Base-by-base conservation (phyloP, 2,888 invertebrate species). In the Sminthurinus aureus region DNA sequence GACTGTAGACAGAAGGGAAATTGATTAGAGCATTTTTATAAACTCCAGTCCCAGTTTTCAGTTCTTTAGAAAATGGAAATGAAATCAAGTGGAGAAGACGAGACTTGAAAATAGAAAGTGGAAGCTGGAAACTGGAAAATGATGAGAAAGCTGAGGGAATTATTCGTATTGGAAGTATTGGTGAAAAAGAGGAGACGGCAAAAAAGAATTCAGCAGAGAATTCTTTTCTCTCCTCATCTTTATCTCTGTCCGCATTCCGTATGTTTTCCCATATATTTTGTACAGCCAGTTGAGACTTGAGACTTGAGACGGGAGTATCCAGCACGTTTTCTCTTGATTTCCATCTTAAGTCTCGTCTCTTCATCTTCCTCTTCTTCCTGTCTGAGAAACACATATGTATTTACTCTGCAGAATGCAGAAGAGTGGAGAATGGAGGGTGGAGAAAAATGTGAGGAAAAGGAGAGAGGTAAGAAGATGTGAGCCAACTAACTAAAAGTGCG, bases 121-220 rank as follows among this genome's bases (percentile, higher is more conserved):
- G 58, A 18, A 52, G 8, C 52, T 52, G 8, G 9, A 52, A 13
- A 52, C 52, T 8, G 8, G 52, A 58, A 58, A 58, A 58, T 18
- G 4, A 58, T 58, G 58, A 22, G 20, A 20, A 69, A 69, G n/a
- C 18, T 69, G 69, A 24, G n/a, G n/a, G 69, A 24, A 69, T n/a
- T 69, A 20, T 69, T 22, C 38, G 1, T n/a, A n/a, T n/a, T n/a
- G n/a, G 69, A 24, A 69, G 1, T 69, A 20, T 69, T 22, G 3
- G 1, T 69, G 69, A n/a, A 20, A 69, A 69, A 12, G 51, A 75
- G 20, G 51, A 38, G 26, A 20, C 12, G 22, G n/a, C 12, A 69
- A 73, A 22, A 73, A 73, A 51, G 51, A 75, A 75, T 24, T 38
- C 52, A 52, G n/a, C 15, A 51, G 50, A 52, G 22, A 75, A 75